phyloP scores from a whole-genome alignment of 2,888 invertebrate genomes.

The Malthinus flaveolus region DNA sequence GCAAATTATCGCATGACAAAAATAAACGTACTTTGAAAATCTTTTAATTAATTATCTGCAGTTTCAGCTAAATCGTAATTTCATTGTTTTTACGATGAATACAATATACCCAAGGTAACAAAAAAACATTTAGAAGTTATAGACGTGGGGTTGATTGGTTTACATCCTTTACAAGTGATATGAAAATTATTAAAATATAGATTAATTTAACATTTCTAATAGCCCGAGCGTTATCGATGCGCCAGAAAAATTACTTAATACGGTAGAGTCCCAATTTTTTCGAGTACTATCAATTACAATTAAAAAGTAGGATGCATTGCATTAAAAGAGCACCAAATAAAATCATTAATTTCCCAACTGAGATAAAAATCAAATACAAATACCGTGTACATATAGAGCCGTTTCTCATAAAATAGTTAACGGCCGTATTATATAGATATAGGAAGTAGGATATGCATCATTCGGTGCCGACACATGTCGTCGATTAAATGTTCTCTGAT shows the following conservation, averaged over 20 bases:
- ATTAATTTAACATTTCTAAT: not conserved
- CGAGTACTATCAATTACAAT: not conserved
- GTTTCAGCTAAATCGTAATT: no score
- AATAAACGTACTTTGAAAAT: no score
- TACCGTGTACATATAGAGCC: not conserved
- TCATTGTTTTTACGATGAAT: no score
- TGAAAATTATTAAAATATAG: no score
- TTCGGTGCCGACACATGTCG: constrained; percentile 16
- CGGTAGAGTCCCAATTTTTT: not conserved
- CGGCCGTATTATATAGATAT: constrained; percentile 4
- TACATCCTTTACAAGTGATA: no score
- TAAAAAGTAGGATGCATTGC: not conserved
- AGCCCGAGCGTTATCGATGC: not conserved
- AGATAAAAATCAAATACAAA: constrained; percentile 4
- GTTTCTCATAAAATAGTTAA: constrained; percentile 5
- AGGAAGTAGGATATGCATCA: constrained; percentile 10
- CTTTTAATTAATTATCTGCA: no score
- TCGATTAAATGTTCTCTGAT: constrained; percentile 17
- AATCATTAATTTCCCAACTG: constrained; percentile 2
- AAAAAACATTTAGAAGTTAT: no score
- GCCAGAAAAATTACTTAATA: no score
- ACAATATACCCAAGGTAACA: no score
- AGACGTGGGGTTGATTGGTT: no score
- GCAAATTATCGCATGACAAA: no score
- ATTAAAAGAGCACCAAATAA: not conserved